Evolutionary conservation across 2,888 invertebrate genomes (phyloP).

Genomic region (Chymomyza fuscimana): DNA sequence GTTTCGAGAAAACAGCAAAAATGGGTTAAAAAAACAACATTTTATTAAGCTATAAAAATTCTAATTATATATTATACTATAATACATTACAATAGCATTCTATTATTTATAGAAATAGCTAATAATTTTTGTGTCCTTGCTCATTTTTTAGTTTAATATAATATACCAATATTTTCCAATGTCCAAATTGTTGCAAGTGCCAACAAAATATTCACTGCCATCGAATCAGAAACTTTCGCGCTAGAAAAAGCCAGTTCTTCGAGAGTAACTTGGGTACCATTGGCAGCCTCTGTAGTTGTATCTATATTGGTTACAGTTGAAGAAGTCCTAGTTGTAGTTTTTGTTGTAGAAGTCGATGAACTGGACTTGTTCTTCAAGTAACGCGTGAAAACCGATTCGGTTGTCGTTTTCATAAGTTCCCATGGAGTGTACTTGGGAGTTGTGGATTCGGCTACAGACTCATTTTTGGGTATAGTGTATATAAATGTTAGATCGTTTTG

Average conservation of each 20-base stretch:
- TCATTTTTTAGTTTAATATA: too few relatives aligned
- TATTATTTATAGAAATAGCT: too few relatives aligned
- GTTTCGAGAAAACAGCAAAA: too few relatives aligned
- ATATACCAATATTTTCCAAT: too few relatives aligned
- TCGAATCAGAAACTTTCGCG: not conserved
- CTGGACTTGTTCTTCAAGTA: not conserved
- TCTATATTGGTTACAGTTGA: not conserved
- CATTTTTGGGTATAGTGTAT: not conserved
- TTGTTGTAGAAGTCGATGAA: not conserved
- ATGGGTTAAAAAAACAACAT: too few relatives aligned
- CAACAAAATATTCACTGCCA: not conserved
- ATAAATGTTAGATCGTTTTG: not conserved
- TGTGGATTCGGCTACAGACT: not conserved
- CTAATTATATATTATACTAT: too few relatives aligned
- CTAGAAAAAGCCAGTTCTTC: not conserved
- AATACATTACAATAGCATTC: too few relatives aligned
- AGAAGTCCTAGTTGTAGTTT: not conserved
- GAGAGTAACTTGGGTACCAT: not conserved
- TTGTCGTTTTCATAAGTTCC: not conserved
- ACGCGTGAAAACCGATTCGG: not conserved
- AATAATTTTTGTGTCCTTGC: too few relatives aligned
- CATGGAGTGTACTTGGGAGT: not conserved
- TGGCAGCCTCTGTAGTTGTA: not conserved
- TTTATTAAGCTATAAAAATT: too few relatives aligned
- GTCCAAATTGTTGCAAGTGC: not conserved